Evolutionary conservation across 2,797 vertebrate genomes (phyloP).

Genomic region (Moxostoma hubbsi): DNA sequence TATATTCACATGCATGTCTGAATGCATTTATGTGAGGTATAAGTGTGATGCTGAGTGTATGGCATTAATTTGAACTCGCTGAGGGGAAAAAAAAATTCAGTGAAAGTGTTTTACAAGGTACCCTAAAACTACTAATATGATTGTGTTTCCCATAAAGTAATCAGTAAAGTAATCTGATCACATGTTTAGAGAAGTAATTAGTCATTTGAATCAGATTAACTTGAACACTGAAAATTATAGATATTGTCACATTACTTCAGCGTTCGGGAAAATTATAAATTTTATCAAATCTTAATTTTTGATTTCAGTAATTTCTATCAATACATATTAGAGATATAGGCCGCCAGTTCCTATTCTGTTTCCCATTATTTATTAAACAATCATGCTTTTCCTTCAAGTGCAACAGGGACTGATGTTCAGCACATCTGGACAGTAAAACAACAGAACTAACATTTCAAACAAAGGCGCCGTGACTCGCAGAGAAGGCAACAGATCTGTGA

Average conservation of each 20-base stretch:
- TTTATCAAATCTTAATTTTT: background rate
- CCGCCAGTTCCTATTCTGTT: background rate
- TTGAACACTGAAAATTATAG: no score
- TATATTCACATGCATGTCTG: no score
- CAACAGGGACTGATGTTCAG: background rate
- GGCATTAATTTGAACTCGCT: no score
- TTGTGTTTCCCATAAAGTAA: no score
- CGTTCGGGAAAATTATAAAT: background rate
- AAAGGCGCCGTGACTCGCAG: background rate
- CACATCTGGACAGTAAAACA: background rate
- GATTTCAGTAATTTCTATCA: background rate
- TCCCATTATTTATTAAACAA: constrained; percentile 1
- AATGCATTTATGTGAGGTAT: no score
- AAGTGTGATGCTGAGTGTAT: no score
- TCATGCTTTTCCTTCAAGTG: background rate
- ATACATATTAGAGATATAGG: background rate
- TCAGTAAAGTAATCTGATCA: background rate
- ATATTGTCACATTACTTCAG: no score
- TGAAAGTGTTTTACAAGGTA: no score
- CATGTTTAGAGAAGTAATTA: background rate
- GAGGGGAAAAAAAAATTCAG: no score
- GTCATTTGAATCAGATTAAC: no score
- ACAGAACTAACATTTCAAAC: background rate
- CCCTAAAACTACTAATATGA: no score
- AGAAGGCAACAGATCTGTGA: background rate